Conservation (phyloP, 2,113 vertebrate genomes). For the Catharus minimus region DNA sequence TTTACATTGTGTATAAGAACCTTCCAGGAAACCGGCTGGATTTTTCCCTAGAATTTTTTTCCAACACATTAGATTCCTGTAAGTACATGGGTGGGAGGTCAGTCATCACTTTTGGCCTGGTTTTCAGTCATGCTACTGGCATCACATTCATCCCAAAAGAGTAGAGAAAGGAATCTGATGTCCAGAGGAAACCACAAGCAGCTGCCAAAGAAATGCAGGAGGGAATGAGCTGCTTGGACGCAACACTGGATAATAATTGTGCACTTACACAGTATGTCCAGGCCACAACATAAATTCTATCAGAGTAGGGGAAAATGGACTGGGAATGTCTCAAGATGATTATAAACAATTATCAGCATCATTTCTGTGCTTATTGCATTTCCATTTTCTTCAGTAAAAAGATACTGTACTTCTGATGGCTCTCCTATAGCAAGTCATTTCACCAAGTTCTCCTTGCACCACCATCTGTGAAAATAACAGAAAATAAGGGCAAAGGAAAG, state of each 20-base stretch:
- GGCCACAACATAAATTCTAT: background rate
- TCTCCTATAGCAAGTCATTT: background rate
- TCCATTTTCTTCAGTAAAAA: background rate
- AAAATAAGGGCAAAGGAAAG: background rate
- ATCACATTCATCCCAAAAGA: background rate
- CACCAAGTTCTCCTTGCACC: background rate
- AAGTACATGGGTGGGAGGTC: background rate
- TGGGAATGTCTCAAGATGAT: background rate
- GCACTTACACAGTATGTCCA: background rate
- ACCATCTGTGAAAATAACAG: background rate
- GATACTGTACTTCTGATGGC: background rate
- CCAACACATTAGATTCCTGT: background rate
- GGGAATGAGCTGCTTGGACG: background rate
- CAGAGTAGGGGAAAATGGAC: background rate
- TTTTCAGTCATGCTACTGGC: background rate
- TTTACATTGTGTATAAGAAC: background rate
- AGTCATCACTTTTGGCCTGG: background rate
- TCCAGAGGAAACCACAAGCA: background rate
- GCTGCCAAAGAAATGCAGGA: background rate
- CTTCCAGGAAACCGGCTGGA: background rate
- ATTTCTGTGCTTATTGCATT: background rate
- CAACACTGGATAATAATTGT: background rate
- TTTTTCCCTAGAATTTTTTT: background rate
- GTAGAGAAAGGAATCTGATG: background rate
- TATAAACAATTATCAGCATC: background rate